Percentiles rank a stretch among this genome's conserved stretches.
phyloP scores from a whole-genome alignment of 2,888 invertebrate genomes.

The Halictus ligatus region DNA sequence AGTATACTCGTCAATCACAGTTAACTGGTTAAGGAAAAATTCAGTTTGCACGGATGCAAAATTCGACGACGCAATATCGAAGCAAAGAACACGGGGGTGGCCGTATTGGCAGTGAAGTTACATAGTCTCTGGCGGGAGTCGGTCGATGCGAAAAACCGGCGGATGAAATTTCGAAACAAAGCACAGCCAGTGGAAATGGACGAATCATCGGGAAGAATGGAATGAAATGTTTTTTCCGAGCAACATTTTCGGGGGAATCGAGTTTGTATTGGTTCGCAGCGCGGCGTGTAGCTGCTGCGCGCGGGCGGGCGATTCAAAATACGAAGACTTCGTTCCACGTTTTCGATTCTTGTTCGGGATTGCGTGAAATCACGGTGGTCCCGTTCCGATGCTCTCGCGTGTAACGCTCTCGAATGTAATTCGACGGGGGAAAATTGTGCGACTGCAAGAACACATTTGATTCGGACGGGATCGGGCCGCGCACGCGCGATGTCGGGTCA shows the following conservation, averaged over 20 bases:
- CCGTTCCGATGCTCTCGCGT: neutral
- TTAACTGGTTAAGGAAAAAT: no score
- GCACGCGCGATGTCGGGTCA: neutral
- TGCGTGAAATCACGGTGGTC: neutral
- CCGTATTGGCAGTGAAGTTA: neutral
- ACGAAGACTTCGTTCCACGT: neutral
- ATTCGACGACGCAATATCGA: neutral
- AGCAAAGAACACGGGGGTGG: neutral
- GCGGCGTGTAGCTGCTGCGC: neutral
- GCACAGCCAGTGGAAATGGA: neutral
- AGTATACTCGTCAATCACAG: no score
- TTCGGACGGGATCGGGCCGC: neutral
- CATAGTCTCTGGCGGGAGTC: neutral
- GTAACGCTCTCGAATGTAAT: neutral
- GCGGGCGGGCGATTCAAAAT: neutral
- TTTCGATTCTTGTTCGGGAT: slow-evolving; percentile 6
- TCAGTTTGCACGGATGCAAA: neutral
- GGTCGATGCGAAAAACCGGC: neutral
- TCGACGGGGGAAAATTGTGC: neutral
- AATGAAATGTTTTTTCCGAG: neutral
- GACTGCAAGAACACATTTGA: neutral
- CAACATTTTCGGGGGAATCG: neutral
- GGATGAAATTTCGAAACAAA: neutral
- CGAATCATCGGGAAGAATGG: neutral
- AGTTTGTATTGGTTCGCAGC: neutral